phyloP scores from a whole-genome alignment of 2,888 invertebrate species.

The Epinotia bilunana region DNA sequence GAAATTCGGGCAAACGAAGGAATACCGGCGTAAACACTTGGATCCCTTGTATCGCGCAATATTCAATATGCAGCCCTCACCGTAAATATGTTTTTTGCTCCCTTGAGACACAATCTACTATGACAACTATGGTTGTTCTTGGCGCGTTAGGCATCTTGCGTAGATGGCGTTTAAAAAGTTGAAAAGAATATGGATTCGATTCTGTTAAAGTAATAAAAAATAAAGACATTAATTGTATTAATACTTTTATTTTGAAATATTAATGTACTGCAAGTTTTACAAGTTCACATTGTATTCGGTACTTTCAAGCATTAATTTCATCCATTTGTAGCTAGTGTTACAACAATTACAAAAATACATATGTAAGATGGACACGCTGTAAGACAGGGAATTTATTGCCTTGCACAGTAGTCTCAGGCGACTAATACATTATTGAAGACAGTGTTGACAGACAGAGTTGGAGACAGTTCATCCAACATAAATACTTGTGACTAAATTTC shows the following conservation, averaged over 20 bases:
- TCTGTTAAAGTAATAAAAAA: not conserved
- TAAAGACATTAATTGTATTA: slow-evolving; percentile 26
- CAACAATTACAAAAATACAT: slow-evolving; percentile 13
- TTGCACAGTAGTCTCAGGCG: not conserved
- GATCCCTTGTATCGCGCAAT: too few relatives aligned
- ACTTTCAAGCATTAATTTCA: not conserved
- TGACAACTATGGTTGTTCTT: too few relatives aligned
- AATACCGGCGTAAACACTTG: too few relatives aligned
- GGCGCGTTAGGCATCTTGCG: too few relatives aligned
- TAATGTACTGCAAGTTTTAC: slow-evolving; percentile 30
- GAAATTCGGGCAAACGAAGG: too few relatives aligned
- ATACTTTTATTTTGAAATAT: slow-evolving; percentile 44
- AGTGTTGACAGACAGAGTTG: too few relatives aligned
- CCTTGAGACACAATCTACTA: too few relatives aligned
- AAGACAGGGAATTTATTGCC: not conserved
- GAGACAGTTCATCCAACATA: too few relatives aligned
- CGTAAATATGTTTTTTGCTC: too few relatives aligned
- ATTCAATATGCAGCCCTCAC: too few relatives aligned
- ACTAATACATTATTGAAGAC: not conserved
- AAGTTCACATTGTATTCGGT: not conserved
- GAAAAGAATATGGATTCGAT: too few relatives aligned
- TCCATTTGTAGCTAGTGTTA: slow-evolving; percentile 20
- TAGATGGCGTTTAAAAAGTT: too few relatives aligned
- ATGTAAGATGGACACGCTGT: not conserved
- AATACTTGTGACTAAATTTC: slow-evolving; percentile 11